These are phyloP conservation scores for Mycetomoellerius zeteki DNA, from an alignment of 1,140 invertebrate species.

Conservation along the genomic window DNA sequence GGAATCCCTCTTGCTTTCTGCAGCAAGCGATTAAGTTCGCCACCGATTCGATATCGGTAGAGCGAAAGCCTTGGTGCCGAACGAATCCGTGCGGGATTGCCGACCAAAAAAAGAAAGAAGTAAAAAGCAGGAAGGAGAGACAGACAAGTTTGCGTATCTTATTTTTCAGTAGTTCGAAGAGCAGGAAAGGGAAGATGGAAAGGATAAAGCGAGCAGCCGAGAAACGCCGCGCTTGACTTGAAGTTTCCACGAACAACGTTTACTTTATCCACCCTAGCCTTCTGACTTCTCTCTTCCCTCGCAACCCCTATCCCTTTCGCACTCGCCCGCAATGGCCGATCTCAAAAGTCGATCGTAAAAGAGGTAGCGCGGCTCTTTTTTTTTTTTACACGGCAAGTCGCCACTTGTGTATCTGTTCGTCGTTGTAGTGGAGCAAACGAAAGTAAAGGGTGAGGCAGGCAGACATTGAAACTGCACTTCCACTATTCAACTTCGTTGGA, in stretches of 20 bases:
- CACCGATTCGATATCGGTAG: conserved; percentile 17
- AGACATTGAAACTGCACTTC: conserved; percentile 22
- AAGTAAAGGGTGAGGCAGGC: conserved; percentile 37
- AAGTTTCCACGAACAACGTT: conserved; percentile 63
- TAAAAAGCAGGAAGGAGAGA: conserved; percentile 15
- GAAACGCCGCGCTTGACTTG: conserved; percentile 55
- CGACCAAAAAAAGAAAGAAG: background rate
- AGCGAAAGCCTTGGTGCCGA: background rate
- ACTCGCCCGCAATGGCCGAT: conserved; percentile 48
- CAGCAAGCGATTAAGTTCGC: conserved; percentile 48
- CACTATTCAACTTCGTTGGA: conserved; percentile 5
- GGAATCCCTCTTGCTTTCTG: background rate
- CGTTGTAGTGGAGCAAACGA: conserved; percentile 15
- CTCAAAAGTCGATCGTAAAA: conserved; percentile 60
- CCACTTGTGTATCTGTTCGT: conserved; percentile 48
- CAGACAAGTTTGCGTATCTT: conserved; percentile 64
- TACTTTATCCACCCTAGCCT: conserved; percentile 54
- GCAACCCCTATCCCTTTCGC: background rate
- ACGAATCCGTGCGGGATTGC: conserved; percentile 29
- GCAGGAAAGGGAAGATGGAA: conserved; percentile 54
- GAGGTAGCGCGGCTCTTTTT: conserved; percentile 8
- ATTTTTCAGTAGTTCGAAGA: conserved; percentile 62
- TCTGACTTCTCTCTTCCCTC: background rate
- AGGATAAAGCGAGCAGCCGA: conserved; percentile 62
- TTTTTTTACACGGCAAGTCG: conserved; percentile 18